Evolutionary conservation across 2,888 invertebrate genomes (phyloP), one percentile per base, ranked within the genome.

Genomic region (Dastarcus helophoroides): DNA sequence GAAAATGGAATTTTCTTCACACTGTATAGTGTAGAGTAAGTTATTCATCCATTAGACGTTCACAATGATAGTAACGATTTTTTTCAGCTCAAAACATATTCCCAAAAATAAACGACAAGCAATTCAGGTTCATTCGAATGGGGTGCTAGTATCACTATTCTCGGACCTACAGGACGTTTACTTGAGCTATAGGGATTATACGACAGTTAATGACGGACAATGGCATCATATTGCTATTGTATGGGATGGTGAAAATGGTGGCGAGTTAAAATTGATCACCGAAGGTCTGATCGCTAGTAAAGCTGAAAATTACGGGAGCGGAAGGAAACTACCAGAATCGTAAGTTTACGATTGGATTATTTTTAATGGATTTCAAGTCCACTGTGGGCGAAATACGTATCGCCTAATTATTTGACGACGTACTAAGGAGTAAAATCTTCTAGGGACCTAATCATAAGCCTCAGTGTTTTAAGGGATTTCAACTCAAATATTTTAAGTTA

Each of bases 171-270:
- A 85, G 60, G 89, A 90, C 50, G 83, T 88, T 1, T 91, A 90
- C 63, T 64, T 91, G 22, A 84, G 88, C 44, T 91, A 90, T 62
- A 76, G 85, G 30, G 86, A 89, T 60, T 90, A 85, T 48, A 86
- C 91, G 1, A 89, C 89, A 0, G 80, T 94, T 11, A 94, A 93
- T 52, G 93, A 94, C 52, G 93, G 91, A 3, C 89, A 89, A 54
- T 94, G 94, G 94, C 93, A 94, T 65, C 91, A 93, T 51, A 78
- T 93, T 15, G 89, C 90, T 21, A 71, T 95, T 30, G 82, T 90
- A n/a, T 94, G 94, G 93, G 83, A 89, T 51, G 88, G 91, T 21
- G 73, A 71, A 35, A 78, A 79, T 32, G 82, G 83, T 3, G 91
- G 91, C 11, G 80, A 83, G 55, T 64, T 94, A 24, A 85, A 85